Evolutionary conservation across 2,888 invertebrate genomes (phyloP), one percentile per base, ranked within the genome.

Genomic region (Zygogramma bicolorata): DNA sequence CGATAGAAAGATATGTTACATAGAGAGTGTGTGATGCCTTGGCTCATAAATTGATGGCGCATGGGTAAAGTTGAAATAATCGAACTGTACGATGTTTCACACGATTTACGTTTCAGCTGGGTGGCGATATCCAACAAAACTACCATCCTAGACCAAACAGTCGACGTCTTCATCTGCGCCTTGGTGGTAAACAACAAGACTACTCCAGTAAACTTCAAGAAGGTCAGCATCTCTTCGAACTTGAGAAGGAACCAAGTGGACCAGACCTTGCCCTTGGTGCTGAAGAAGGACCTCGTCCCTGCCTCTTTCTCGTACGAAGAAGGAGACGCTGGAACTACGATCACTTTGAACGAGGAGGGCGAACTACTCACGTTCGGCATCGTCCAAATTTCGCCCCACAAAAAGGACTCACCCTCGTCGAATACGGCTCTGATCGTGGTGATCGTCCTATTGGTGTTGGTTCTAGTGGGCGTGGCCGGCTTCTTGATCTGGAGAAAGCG

Each of bases 401-500:
- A 46, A 25, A 25, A 25, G 6, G 42, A 59, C 13, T 7, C 18
- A 3, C n/a, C 59, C 4, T 46, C 42, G 15, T 13, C 58, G 15
- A 66, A 46, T n/a, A 65, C 65, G 7, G 53, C 22, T 34, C 25
- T 70, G 13, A 70, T 70, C 15, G 61, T 70, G 18, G 40, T 70
- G 6, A 61, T 70, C 7, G 46, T 60, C 1, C 10, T 70, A 25
- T 57, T 70, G 49, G 60, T 59, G 27, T 29, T 70, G 18, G 38
- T 70, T 4, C 60, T 22, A 8, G 53, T 70, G 40, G 60, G 61
- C 8, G 40, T 70, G 3, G 53, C 13, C 25, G 66, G 59, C 1
- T 70, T 38, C 13, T 34, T 70, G 20, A 49, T 70, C 15, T 70
- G 70, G 70, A 59, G 70, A 8, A 65, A 70, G 40, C 31, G 66